Evolutionary conservation across 2,888 invertebrate genomes (phyloP).

Genomic region (Hydroisotoma schaefferi): DNA sequence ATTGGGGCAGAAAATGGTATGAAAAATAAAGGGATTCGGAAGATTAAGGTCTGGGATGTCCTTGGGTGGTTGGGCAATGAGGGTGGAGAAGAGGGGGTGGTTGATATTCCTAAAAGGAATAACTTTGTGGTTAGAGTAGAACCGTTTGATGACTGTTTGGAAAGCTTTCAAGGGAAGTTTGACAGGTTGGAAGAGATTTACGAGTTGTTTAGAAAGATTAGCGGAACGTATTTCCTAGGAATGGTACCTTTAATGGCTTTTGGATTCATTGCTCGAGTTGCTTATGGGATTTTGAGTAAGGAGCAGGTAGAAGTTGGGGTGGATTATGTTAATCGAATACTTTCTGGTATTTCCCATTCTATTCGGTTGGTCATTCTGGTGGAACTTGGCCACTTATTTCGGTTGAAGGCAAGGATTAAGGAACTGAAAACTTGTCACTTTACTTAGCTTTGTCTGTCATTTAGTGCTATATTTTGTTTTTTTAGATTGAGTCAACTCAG

Average conservation of each 20-base stretch:
- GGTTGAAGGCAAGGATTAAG: neutral
- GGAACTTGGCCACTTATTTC: neutral
- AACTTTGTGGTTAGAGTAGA: neutral
- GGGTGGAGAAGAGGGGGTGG: no score
- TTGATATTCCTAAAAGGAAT: neutral
- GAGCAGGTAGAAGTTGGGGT: neutral
- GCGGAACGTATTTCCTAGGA: neutral
- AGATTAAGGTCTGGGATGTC: no score
- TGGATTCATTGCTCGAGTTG: neutral
- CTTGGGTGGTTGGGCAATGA: no score
- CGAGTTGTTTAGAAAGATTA: neutral
- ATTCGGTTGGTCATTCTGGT: neutral
- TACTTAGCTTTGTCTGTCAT: neutral
- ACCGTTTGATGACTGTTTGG: neutral
- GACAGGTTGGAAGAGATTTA: neutral
- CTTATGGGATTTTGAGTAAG: neutral
- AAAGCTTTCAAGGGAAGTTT: neutral
- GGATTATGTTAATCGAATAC: neutral
- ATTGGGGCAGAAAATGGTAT: no score
- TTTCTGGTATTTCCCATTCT: neutral
- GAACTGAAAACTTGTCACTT: neutral
- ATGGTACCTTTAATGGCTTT: neutral
- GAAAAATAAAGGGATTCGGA: no score
- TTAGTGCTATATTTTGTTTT: neutral
- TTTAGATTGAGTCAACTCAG: neutral